Evolutionary conservation across 1,140 invertebrate genomes (phyloP), one percentile per base, ranked within the genome.

Genomic region (Drosophila seguyi): DNA sequence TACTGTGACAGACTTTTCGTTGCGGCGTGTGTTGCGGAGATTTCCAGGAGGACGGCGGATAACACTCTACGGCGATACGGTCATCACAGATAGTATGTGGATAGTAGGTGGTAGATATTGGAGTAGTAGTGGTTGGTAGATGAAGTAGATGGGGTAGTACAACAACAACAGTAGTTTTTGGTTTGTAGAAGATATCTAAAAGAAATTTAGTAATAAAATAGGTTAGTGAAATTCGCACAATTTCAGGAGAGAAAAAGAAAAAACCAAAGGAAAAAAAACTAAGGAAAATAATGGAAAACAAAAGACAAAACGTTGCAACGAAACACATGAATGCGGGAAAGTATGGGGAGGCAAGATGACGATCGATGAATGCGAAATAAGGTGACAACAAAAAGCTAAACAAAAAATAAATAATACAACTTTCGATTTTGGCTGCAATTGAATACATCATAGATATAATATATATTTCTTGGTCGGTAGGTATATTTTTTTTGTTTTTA

Each of bases 121-220:
- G 62, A 74, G 74, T 63, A 75, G 66, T 75, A 79, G 67, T 74
- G 59, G 72, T 66, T 67, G 58, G 72, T 66, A 79, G 83, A 77
- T 81, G 79, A 79, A 87, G 85, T 88, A 87, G 74, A 53, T 72
- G 53, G 67, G 67, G 69, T 73, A 73, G 52, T 57, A 73, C 69
- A 84, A 74, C 76, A 84, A 77, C 52, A 55, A 53, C 52, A 22
- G 34, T 38, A 20, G 50, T 55, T 25, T 76, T 72, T 73, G 25
- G 66, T 53, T 81, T 82, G 74, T 73, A 67, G 68, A 81, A 55
- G 60, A 75, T 29, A 88, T 91, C 88, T 91, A 91, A 91, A 91
- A 91, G 88, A 91, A 91, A 91, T 91, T 91, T 91, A 91, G 88
- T 91, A 84, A 91, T 88, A 91, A 91, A 91, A 91, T 91, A 91